Conservation (phyloP, 1,140 invertebrate species). For the Pollicipes pollicipes region DNA sequence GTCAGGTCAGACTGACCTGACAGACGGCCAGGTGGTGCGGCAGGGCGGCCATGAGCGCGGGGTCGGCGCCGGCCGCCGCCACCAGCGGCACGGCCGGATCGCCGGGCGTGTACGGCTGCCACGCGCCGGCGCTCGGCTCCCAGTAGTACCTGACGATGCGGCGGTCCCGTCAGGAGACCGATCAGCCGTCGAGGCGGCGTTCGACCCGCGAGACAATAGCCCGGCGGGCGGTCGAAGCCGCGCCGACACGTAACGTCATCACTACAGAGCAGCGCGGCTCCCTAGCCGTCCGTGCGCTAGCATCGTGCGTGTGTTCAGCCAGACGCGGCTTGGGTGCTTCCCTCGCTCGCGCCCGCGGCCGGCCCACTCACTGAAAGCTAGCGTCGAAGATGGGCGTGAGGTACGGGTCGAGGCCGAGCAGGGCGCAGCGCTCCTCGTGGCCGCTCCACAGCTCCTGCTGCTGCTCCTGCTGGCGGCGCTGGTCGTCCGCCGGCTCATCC, state of each 20-base stretch:
- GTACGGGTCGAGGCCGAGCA: constrained; percentile 22
- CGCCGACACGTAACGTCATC: too few species aligned
- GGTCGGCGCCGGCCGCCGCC: neutral
- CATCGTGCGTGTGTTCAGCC: too few species aligned
- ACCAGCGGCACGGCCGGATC: neutral
- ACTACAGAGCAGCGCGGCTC: too few species aligned
- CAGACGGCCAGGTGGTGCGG: neutral
- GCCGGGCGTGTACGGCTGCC: neutral
- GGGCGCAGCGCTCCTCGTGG: constrained; percentile 35
- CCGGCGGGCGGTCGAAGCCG: too few species aligned
- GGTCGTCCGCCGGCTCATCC: constrained; percentile 15
- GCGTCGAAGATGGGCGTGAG: constrained; percentile 19
- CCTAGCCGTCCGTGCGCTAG: too few species aligned
- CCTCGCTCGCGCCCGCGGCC: too few species aligned
- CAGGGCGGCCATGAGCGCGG: neutral
- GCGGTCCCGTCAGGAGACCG: too few species aligned
- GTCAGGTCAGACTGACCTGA: neutral
- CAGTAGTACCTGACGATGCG: neutral
- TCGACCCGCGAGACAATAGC: too few species aligned
- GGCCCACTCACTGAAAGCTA: constrained; percentile 4
- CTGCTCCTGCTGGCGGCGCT: constrained; percentile 37
- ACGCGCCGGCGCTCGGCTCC: neutral
- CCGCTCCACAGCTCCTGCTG: constrained; percentile 42
- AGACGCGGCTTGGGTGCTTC: too few species aligned
- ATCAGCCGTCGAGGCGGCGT: too few species aligned